Evolutionary conservation across 1,140 invertebrate genomes (phyloP).

Genomic region (Coboldia fuscipes): DNA sequence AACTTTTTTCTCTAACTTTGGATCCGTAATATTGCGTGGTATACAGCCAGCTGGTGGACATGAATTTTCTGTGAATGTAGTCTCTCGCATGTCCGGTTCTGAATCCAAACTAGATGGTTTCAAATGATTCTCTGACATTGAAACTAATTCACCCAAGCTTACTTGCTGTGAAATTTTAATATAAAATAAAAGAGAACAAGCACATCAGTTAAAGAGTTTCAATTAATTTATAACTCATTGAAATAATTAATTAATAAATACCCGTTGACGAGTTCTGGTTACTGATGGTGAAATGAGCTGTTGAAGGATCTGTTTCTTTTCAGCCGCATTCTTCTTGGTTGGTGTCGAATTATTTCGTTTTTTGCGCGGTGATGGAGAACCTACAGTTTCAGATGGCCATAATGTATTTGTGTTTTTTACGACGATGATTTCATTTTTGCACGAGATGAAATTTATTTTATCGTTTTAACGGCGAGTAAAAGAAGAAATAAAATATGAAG

Average conservation of each 20-base stretch:
- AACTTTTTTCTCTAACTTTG: constrained; percentile 49
- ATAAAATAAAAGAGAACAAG: no score
- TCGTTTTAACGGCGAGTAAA: no score
- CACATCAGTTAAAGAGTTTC: no score
- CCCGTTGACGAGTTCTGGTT: constrained; percentile 10
- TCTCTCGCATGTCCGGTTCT: constrained; percentile 26
- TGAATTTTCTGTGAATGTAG: constrained; percentile 28
- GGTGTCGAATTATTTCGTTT: constrained; percentile 49
- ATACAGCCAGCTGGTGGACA: constrained; percentile 24
- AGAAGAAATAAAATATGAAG: no score
- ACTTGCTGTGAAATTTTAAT: no score
- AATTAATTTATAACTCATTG: no score
- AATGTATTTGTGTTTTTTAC: no score
- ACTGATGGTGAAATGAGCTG: constrained; percentile 34
- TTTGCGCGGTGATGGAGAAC: constrained; percentile 43
- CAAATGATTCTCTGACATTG: constrained; percentile 32
- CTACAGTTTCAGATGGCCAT: no score
- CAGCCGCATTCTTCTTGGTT: constrained; percentile 40
- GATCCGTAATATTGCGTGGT: constrained; percentile 29
- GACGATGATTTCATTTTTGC: no score
- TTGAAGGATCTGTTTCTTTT: constrained; percentile 52
- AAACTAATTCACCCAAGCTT: constrained; percentile 41
- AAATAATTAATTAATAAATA: no score
- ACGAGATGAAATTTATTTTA: no score
- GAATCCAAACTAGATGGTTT: constrained; percentile 5